Percentiles rank a stretch among this genome's conserved stretches.
These are phyloP conservation scores for Lycaon pictus DNA, from an alignment of 2,113 vertebrate genomes.

Conservation along the genomic window DNA sequence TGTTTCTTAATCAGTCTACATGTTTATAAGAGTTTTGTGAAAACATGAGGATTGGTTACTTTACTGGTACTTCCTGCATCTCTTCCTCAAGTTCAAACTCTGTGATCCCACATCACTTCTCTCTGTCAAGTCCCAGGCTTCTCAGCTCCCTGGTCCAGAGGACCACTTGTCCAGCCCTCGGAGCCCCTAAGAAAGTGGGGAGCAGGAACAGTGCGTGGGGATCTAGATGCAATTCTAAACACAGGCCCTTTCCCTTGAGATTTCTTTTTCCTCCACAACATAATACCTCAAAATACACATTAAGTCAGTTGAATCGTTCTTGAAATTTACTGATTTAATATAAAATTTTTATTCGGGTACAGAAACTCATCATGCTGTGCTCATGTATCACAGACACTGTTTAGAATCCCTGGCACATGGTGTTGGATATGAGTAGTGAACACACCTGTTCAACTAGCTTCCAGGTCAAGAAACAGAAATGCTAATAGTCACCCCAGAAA, in stretches of 20 bases:
- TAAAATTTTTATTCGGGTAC: neutral
- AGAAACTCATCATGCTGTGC: neutral
- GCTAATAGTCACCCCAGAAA: neutral
- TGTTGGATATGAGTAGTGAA: neutral
- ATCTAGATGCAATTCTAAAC: neutral
- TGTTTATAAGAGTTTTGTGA: neutral
- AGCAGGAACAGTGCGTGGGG: too few relatives aligned
- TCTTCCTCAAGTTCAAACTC: neutral
- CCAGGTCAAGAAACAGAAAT: neutral
- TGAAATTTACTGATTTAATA: neutral
- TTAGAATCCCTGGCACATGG: neutral
- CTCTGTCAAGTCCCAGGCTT: neutral
- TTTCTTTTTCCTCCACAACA: neutral
- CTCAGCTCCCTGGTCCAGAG: too few relatives aligned
- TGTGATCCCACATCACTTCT: too few relatives aligned
- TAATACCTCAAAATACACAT: neutral
- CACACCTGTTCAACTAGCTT: neutral
- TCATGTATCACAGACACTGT: neutral
- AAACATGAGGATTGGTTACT: neutral
- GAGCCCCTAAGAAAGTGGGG: neutral
- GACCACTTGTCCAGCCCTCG: neutral
- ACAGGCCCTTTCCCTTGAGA: neutral
- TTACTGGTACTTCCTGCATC: neutral
- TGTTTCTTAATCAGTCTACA: neutral
- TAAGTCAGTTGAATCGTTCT: neutral